Conservation (phyloP, 2,113 vertebrate genomes). For the Myodes glareolus region DNA sequence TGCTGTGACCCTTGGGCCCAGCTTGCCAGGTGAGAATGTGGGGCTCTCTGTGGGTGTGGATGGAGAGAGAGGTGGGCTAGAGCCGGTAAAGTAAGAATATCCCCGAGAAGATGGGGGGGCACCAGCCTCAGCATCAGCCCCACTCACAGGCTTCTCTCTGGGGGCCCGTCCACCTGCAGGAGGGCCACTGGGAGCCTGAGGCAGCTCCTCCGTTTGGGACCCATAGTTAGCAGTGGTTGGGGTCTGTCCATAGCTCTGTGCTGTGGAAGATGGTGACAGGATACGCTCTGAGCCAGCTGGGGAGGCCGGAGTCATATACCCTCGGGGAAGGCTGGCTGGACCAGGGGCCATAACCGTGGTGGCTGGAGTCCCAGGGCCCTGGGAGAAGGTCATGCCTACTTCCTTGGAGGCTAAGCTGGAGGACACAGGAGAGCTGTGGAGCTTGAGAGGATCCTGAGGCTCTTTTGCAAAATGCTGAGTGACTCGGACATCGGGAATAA, state of each 20-base stretch:
- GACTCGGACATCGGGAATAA: constrained; percentile 91
- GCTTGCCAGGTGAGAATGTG: constrained; percentile 85
- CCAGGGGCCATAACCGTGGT: constrained; percentile 82
- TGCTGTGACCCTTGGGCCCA: constrained; percentile 85
- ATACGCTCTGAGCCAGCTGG: constrained; percentile 51
- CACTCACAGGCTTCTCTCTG: constrained; percentile 86
- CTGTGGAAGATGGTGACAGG: constrained; percentile 66
- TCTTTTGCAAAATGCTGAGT: constrained; percentile 96
- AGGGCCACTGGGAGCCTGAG: constrained; percentile 64
- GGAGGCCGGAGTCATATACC: constrained; percentile 76
- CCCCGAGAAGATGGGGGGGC: constrained; percentile 86
- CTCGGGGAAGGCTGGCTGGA: background rate
- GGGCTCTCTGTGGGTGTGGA: constrained; percentile 94
- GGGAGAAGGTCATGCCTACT: constrained; percentile 75
- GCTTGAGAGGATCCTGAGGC: constrained; percentile 89
- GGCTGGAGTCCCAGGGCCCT: constrained; percentile 75
- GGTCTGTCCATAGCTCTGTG: constrained; percentile 61
- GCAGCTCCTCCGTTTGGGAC: constrained; percentile 85
- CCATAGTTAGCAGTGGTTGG: constrained; percentile 78
- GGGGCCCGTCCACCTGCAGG: constrained; percentile 71
- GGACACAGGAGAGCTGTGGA: constrained; percentile 88
- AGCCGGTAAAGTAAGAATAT: constrained; percentile 91
- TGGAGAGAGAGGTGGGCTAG: constrained; percentile 93
- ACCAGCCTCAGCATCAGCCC: constrained; percentile 83
- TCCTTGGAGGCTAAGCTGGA: constrained; percentile 86